A percentile compares a stretch with the other conserved stretches of the same genome.
phyloP scores from a whole-genome alignment of 2,113 vertebrate species.

The mouse (Mus musculus) region DNA sequence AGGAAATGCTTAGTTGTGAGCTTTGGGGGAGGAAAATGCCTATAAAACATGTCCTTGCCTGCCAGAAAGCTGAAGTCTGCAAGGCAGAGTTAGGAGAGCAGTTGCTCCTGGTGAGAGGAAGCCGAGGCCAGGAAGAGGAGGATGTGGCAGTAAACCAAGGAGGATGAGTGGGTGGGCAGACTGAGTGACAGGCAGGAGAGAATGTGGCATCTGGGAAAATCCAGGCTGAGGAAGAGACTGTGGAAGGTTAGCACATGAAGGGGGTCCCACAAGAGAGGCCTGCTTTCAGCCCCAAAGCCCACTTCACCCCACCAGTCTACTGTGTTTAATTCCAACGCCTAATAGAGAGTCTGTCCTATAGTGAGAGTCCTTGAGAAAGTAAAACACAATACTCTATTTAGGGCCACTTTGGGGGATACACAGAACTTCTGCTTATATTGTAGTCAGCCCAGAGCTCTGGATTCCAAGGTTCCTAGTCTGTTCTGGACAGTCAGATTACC shows the following conservation, averaged over 20 bases:
- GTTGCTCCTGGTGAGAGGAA: neutral
- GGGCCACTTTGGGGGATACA: neutral
- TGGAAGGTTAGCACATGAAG: neutral
- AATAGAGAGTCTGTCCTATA: neutral
- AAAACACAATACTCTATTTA: neutral
- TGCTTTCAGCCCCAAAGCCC: neutral
- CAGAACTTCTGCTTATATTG: neutral
- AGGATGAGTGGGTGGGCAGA: neutral
- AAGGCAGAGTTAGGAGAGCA: neutral
- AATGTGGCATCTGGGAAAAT: neutral
- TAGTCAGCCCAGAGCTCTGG: neutral
- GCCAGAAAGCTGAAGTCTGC: conserved; percentile 51
- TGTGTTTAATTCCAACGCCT: neutral
- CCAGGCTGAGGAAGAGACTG: neutral
- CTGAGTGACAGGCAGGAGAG: neutral
- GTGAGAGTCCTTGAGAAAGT: neutral
- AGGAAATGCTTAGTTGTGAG: neutral
- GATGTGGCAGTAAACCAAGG: conserved; percentile 9
- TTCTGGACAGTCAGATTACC: neutral
- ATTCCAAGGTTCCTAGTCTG: neutral
- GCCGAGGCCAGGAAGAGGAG: neutral
- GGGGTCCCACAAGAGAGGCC: neutral
- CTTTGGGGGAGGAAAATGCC: neutral
- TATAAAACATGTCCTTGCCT: conserved; percentile 49
- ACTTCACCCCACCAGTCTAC: too few relatives aligned